Evolutionary conservation across 2,797 vertebrate species (phyloP), one percentile per base, ranked within the genome.

Genomic region (Micropoecilia bifurca): DNA sequence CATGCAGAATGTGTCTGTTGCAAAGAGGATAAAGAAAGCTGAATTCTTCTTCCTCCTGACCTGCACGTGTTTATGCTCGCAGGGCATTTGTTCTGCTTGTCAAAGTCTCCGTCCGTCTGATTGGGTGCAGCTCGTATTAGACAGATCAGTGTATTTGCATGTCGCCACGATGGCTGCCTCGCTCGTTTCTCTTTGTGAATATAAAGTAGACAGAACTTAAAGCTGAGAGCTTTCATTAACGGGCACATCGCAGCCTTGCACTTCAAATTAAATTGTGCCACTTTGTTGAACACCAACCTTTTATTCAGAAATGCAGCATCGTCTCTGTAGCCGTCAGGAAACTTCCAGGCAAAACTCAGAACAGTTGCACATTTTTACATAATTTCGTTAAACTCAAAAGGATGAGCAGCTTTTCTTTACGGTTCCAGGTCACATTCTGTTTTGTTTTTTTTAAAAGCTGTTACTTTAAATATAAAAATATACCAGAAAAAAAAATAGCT

Each of bases 21-120:
- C 88, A 91, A 93, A 92, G 91, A 88, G 93, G 93, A 94, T 91
- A 85, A 92, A 85, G 89, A 20, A 88, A 85, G 86, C 73, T 13
- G 80, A 77, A 79, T 87, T 82, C 48, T 75, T 76, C 63, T 75
- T 76, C 66, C 80, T 83, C 82, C 84, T 85, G 90, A 92, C 90
- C 91, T 80, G 90, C 82, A 74, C 79, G 16, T 78, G 87, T 86
- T 90, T 83, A 76, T 45, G 69, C 78, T 85, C 68, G 75, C 79
- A 14, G 81, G 87, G 91, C 88, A 93, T 93, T 95, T 93, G 91
- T 94, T 94, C 92, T 93, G 90, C 91, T 90, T 93, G 91, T 95
- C 91, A 90, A 85, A 86, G 86, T 83, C 79, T 14, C 75, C 81
- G 33, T 86, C 87, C 83, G 36, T 86, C 87, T 83, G 72, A 91